Evolutionary conservation across 2,888 invertebrate species (phyloP), one percentile per base, ranked within the genome.

Genomic region (Drosophila meridionalis): DNA sequence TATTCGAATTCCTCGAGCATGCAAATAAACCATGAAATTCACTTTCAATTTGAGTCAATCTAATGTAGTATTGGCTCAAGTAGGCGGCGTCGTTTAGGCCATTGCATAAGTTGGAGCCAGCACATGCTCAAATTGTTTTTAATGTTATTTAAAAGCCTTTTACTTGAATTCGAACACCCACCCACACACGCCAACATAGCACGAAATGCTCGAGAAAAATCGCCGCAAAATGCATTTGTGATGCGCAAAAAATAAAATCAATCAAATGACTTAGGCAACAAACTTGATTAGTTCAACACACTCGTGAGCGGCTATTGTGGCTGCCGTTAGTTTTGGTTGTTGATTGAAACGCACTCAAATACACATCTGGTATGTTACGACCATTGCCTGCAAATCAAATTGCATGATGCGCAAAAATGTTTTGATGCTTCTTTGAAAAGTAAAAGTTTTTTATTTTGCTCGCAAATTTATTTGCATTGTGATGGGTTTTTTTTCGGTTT

Each of bases 331-430:
- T 52, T 66, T 43, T 32, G 57, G 42, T 47, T 61, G 45, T 30
- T 58, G 40, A 67, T 64, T 48, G 70, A 67, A 60, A 60, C 74
- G 69, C 71, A 76, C 68, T 79, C 43, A 63, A 76, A 81, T 72
- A 67, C 43, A 70, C 57, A 80, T 65, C 66, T 55, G 50, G 53
- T 30, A 43, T 48, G 36, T 77, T 80, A 69, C 64, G 72, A 48
- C 48, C 71, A 50, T 57, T 45, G 59, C 53, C 74, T 75, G 72
- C 82, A 87, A 89, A 89, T 89, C 82, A 89, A 89, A 76, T 84
- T 75, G 89, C 89, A 89, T 86, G 89, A 89, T 89, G 85, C 65
- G 85, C 87, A 79, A 80, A 89, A 60, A 60, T 80, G 76, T 82
- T 73, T 73, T 48, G 38, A 28, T 56, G 69, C 52, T 59, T 78